Base-by-base conservation (phyloP, 1,140 invertebrate species). In the Palaemon carinicauda region DNA sequence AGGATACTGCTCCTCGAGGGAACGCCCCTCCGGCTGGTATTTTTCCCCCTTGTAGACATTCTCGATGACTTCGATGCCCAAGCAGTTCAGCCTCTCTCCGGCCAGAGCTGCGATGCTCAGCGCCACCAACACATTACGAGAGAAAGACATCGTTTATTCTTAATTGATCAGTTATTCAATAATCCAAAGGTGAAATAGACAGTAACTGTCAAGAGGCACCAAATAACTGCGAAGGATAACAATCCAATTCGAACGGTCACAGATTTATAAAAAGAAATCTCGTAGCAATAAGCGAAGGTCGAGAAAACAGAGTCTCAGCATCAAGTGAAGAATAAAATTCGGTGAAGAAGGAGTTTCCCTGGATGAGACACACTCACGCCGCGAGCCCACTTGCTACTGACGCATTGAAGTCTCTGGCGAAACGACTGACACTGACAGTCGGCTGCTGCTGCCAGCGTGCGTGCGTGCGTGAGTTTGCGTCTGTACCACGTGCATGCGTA, bases 21-120 rank as follows among this genome's bases (percentile, higher is more conserved):
- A 41, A 3, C 54, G 24, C 1, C 78, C 54, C 21, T 80, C 78
- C 0, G 78, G 78, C 54, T 80, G 53, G 53, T 80, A 80, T 41
- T 80, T 80, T 54, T 80, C 78, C 0, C 78, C 78, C 54, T 80
- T 80, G 54, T 80, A 80, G 54, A 60, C 60, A 56, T 80, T 80
- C 54, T 80, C 78, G 5, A 80, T 80, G 5, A 80, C 3, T 33
- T 80, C 78, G 12, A 80, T 41, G 24, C 78, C 41, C 41, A 41
- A 0, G 41, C 41, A 41, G 41, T 41, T 41, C 41, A 41, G 41
- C 41, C 41, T 5, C 41, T 41, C 54, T 10, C 17, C n/a, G 27
- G 21, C 27, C 3, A 24, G 24, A 17, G n/a, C 27, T 12, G 75
- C 51, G 24, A 79, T 33, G 31, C 19, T n/a, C 1, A 19, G n/a